Evolutionary conservation across 2,113 vertebrate species (phyloP), one percentile per base, ranked within the genome.

Genomic region (Ptilonorhynchus violaceus): DNA sequence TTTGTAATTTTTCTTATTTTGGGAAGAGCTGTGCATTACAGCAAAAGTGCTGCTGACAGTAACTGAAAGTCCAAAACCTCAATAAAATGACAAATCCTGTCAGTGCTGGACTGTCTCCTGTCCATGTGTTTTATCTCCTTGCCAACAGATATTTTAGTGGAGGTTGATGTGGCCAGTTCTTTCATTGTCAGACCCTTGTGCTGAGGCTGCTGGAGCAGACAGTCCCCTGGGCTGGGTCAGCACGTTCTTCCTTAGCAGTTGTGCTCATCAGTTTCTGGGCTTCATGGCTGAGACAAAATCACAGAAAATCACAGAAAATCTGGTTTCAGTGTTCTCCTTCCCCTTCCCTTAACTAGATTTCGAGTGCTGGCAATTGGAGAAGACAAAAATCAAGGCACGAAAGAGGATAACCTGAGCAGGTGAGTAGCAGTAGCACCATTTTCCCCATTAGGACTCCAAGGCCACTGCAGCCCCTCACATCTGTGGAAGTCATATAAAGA

Each of bases 341-440:
- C 62, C 63, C n/a, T 80, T 89, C 69, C 78, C 79, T 62, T 60
- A 1, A 11, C 11, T 97, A 99, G 99, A 50, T 99, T 98, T 93
- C 98, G 98, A 69, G 98, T 99, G 76, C 95, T 98, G 80, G 98
- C 98, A 2, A 99, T 99, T 1, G 98, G 99, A 20, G 97, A 98
- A 24, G 97, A 98, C 31, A 97, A 86, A 17, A 74, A 84, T 46
- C 97, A 95, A 37, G 73, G 67, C 55, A 85, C 85, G 25, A 97
- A 96, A 31, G 98, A 98, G 59, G 98, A 98, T 15, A 89, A 74
- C 17, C 96, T 98, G 7, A 96, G 67, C 35, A 98, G 97, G 98
- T 98, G 69, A 91, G 95, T 22, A 42, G 46, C 30, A 68, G 39
- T 6, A 47, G 42, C 15, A 21, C 24, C 13, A 0, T 35, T 62